phyloP scores from a whole-genome alignment of 2,888 invertebrate species.

The Hermaeophaga mercurialis region DNA sequence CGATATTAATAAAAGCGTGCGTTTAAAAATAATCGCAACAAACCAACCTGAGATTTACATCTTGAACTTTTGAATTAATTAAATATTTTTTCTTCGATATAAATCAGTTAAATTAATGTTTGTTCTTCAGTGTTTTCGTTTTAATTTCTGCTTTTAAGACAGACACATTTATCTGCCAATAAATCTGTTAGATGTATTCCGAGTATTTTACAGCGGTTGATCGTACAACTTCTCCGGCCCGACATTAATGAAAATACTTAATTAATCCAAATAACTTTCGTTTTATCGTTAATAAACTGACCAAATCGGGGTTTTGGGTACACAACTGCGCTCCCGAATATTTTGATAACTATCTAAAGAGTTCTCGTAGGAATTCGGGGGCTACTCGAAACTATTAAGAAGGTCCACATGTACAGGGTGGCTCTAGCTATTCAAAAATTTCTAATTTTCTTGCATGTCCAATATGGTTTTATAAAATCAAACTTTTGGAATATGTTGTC shows the following conservation, averaged over 20 bases:
- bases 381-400: conserved; percentile 2
- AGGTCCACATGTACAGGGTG: no score
- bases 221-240: not conserved
- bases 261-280: conserved; percentile 21
- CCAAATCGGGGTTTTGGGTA: conserved; percentile 13
- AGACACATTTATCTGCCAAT: conserved; percentile 10
- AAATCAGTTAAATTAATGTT: conserved; percentile 3
- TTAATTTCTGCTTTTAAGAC: conserved; percentile 10
- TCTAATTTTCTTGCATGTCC: no score
- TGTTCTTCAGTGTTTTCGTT: not conserved
- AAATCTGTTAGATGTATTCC: conserved; percentile 13
- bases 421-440: no score
- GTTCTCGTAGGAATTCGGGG: conserved; percentile 16
- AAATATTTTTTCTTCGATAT: not conserved
- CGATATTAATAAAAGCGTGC: no score
- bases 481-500: no score
- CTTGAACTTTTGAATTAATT: not conserved
- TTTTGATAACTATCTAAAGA: conserved; percentile 22
- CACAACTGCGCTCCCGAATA: conserved; percentile 5
- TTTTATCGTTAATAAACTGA: conserved; percentile 21
- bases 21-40: no score
- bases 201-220: conserved; percentile 1
- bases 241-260: conserved; percentile 17
- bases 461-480: no score
- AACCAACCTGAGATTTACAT: no score